Evolutionary conservation across 2,888 invertebrate genomes (phyloP).

Genomic region (Chrysotoxum bicinctum): DNA sequence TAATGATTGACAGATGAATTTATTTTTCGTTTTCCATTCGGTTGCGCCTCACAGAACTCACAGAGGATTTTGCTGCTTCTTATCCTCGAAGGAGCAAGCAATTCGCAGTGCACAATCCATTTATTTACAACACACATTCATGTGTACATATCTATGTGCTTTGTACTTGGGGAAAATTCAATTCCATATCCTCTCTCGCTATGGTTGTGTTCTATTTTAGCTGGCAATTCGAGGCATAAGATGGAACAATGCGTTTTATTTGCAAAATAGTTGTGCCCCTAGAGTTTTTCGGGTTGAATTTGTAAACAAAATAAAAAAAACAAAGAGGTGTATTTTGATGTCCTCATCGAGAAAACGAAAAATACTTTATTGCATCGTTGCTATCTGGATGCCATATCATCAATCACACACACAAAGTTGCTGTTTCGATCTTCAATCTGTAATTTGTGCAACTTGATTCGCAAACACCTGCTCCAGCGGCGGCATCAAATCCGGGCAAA

Average conservation of each 20-base stretch:
- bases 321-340: slow-evolving; percentile 13
- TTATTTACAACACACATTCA: slow-evolving; percentile 21
- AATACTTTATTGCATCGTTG: slow-evolving; percentile 54
- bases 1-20: slow-evolving; percentile 71
- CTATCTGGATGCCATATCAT: slow-evolving; percentile 46
- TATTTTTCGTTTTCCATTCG: slow-evolving; percentile 71
- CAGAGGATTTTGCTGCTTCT: slow-evolving; percentile 43
- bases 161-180: slow-evolving; percentile 52
- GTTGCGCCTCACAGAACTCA: slow-evolving; percentile 63
- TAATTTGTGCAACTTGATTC: slow-evolving; percentile 43
- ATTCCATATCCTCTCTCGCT: slow-evolving; percentile 44
- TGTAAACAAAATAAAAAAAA: slow-evolving; percentile 12
- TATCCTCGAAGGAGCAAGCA: slow-evolving; percentile 53
- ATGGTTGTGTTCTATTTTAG: slow-evolving; percentile 2
- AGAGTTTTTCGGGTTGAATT: background rate
- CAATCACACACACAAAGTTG: slow-evolving; percentile 45
- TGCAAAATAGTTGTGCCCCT: slow-evolving; percentile 30
- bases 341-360: slow-evolving; percentile 16
- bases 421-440: slow-evolving; percentile 47
- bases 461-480: slow-evolving; percentile 54
- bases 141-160: background rate
- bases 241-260: slow-evolving; percentile 66
- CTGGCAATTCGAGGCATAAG: slow-evolving; percentile 43
- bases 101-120: slow-evolving; percentile 40
- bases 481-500: background rate